Evolutionary conservation across 2,113 vertebrate species (phyloP), one percentile per base, ranked within the genome.

Genomic region (Lasiurus borealis): DNA sequence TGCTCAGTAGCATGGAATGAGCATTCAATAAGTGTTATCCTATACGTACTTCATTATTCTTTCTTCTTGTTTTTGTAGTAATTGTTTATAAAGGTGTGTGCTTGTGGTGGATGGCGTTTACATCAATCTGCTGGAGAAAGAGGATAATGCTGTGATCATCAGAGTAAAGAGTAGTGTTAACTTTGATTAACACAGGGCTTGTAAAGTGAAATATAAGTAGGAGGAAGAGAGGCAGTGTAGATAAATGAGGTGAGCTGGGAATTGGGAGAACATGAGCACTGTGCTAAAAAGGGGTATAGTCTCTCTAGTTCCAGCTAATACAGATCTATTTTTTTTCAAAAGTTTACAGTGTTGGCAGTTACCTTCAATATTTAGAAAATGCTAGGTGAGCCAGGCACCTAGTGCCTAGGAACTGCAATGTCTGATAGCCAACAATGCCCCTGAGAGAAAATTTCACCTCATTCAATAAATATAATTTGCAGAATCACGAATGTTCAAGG

Each of bases 281-380:
- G 14, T 62, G 48, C n/a, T 64, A 18, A 50, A 3, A 52, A 29
- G 77, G 27, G 36, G 25, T n/a, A 15, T 50, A 46, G 29, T 72
- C 72, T 46, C 3, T 72, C 40, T 72, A 52, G n/a, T 34, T 77
- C 27, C 40, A 62, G 81, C 23, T 62, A 40, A 40, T n/a, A 27
- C n/a, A 62, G 50, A 34, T 62, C 13, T 68, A 64, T 52, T 52
- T 90, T 85, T 54, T 54, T 85, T 85, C 9, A 76, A 84, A 31
- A 94, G 36, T 59, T 89, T 80, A 27, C 78, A 64, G 64, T 85
- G 44, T 78, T 90, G 44, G n/a, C 12, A 85, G 27, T 85, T 78
- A 72, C 23, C 40, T 59, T n/a, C 52, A 40, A 78, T 89, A 68
- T 68, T 84, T 64, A 72, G 44, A 36, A 80, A 54, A 64, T 80